Evolutionary conservation across 2,888 invertebrate genomes (phyloP).

Genomic region (Drosophila fungiperda): DNA sequence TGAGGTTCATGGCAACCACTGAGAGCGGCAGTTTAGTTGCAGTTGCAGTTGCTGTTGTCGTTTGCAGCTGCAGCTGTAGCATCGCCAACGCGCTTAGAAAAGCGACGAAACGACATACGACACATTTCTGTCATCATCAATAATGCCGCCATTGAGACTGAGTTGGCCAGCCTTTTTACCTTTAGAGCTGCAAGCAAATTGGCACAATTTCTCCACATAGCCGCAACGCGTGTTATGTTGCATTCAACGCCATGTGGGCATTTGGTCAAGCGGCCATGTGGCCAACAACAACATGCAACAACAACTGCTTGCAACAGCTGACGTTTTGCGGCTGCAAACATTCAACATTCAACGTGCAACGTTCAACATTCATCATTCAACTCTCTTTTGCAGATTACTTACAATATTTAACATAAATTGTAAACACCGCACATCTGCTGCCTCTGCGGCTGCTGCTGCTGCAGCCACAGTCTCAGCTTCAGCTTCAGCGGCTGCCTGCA

Average conservation of each 20-base stretch:
- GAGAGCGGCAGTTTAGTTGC: conserved; percentile 16
- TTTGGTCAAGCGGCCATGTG: conserved; percentile 33
- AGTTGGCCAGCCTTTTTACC: conserved; percentile 39
- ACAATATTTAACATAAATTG: conserved; percentile 75
- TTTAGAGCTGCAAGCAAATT: conserved; percentile 64
- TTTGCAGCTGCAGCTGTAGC: conserved; percentile 22
- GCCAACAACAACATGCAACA: conserved; percentile 9
- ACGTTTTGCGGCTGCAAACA: conserved; percentile 52
- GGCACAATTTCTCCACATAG: conserved; percentile 74
- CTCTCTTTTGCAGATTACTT: conserved; percentile 72
- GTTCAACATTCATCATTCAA: conserved; percentile 49
- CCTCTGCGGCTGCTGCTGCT: conserved; percentile 11
- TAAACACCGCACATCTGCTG: conserved; percentile 62
- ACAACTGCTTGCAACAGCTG: conserved; percentile 55
- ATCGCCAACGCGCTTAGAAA: conserved; percentile 49
- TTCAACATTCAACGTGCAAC: conserved; percentile 51
- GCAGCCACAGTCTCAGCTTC: background rate
- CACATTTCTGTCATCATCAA: conserved; percentile 82
- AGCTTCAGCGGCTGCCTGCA: conserved; percentile 4
- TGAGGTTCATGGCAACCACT: conserved; percentile 62
- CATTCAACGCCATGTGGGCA: conserved; percentile 59
- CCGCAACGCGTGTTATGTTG: conserved; percentile 67
- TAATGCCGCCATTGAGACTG: conserved; percentile 71
- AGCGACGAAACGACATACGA: conserved; percentile 51
- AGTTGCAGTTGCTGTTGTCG: conserved; percentile 15